phyloP scores from a whole-genome alignment of 2,888 invertebrate genomes.

The Oxystoma pomonae region DNA sequence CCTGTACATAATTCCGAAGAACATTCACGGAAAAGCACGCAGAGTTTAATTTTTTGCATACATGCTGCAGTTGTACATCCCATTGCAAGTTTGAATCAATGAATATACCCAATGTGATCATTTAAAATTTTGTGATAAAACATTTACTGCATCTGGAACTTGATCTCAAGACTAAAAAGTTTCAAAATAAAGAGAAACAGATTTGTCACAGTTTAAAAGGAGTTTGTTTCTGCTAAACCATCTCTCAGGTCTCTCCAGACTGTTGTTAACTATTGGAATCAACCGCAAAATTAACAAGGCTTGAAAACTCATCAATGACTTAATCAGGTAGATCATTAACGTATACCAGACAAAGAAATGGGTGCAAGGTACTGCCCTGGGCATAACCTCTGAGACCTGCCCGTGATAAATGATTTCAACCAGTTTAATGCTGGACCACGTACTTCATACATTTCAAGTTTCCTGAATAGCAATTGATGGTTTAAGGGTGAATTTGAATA shows the following conservation, averaged over 20 bases:
- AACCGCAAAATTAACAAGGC: too few species aligned
- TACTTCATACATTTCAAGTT: too few species aligned
- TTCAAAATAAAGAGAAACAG: not conserved
- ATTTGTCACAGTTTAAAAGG: not conserved
- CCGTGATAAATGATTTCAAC: too few species aligned
- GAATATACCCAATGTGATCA: not conserved
- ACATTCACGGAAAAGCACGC: not conserved
- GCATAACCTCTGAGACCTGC: too few species aligned
- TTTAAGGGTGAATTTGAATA: too few species aligned
- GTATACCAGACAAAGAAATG: too few species aligned
- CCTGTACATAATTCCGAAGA: not conserved
- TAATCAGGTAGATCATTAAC: too few species aligned
- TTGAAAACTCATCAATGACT: too few species aligned
- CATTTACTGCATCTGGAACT: slow-evolving; percentile 11
- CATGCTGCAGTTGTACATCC: not conserved
- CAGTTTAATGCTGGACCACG: too few species aligned
- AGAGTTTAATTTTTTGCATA: not conserved
- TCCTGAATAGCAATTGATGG: too few species aligned
- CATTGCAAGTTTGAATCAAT: not conserved
- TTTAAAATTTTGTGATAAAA: slow-evolving; percentile 2
- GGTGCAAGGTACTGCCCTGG: too few species aligned
- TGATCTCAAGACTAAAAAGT: not conserved
- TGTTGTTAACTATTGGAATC: not conserved
- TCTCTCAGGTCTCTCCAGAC: too few species aligned
- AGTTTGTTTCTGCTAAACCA: not conserved